Conservation (phyloP, 2,113 vertebrate genomes). For the Muntiacus muntjak region DNA sequence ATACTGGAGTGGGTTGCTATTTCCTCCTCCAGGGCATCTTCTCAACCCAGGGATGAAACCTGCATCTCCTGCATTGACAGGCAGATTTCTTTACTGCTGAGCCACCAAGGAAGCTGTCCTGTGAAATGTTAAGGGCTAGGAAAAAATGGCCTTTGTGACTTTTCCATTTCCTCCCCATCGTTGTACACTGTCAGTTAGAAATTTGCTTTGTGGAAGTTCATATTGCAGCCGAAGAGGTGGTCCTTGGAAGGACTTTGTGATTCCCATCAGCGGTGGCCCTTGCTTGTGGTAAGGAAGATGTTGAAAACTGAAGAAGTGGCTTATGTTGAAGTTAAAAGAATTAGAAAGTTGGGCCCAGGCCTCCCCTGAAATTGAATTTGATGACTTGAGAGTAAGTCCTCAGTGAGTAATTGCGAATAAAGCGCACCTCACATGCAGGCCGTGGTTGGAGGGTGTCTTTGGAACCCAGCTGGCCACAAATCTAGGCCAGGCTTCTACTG, state of each 20-base stretch:
- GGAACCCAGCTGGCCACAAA: background rate
- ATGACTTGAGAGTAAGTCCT: background rate
- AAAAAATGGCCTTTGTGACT: background rate
- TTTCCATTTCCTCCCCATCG: fast-evolving
- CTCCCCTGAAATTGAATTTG: background rate
- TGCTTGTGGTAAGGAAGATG: background rate
- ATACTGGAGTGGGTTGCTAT: background rate
- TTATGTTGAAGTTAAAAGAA: background rate
- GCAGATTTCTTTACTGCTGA: background rate
- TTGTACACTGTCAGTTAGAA: background rate
- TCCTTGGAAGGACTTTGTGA: background rate
- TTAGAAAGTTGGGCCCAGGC: background rate
- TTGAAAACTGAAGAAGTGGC: background rate
- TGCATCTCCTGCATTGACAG: background rate
- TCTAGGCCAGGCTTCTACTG: background rate
- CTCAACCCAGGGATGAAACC: background rate
- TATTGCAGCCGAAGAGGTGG: background rate
- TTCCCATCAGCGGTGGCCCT: background rate
- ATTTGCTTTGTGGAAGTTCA: background rate
- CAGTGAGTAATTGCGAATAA: background rate
- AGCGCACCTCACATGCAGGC: background rate
- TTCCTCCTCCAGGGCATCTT: background rate
- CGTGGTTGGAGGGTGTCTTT: fast-evolving
- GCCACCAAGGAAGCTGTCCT: background rate
- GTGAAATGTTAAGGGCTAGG: background rate